A percentile compares a stretch with the other conserved stretches of the same genome.
These are phyloP conservation scores for Caenorhabditis panamensis DNA, from an alignment of 2,888 invertebrate genomes.

Conservation along the genomic window DNA sequence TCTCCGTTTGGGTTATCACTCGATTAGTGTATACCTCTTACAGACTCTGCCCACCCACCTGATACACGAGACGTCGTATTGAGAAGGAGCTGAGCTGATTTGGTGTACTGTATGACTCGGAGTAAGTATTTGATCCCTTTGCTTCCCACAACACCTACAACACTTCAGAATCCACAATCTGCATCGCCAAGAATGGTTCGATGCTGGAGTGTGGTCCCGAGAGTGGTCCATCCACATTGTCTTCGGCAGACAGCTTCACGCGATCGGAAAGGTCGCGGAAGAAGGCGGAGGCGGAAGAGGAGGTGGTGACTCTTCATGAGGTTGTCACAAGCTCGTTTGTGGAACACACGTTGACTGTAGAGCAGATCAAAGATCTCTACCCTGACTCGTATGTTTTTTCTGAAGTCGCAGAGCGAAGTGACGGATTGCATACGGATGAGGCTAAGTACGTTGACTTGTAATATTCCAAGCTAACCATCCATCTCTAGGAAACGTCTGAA, in stretches of 20 bases:
- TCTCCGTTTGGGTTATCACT: slow-evolving; percentile 13
- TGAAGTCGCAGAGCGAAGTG: slow-evolving; percentile 74
- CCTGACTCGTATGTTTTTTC: slow-evolving; percentile 77
- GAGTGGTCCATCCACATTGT: slow-evolving; percentile 41
- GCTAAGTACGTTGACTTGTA: slow-evolving; percentile 65
- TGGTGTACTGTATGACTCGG: slow-evolving; percentile 50
- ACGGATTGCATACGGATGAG: slow-evolving; percentile 76
- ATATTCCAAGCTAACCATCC: slow-evolving; percentile 26
- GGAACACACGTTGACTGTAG: slow-evolving; percentile 76
- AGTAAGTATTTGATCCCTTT: slow-evolving; percentile 22
- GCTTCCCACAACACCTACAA: neutral
- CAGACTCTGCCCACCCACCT: slow-evolving; percentile 5
- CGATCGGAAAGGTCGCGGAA: slow-evolving; percentile 12
- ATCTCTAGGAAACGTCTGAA: slow-evolving; percentile 73
- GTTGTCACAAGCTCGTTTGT: slow-evolving; percentile 70
- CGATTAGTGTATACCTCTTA: slow-evolving; percentile 19
- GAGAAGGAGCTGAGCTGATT: neutral
- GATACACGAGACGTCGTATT: neutral
- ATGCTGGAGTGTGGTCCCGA: slow-evolving; percentile 19
- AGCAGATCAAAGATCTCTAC: slow-evolving; percentile 75
- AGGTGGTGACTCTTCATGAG: slow-evolving; percentile 48
- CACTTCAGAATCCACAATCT: slow-evolving; percentile 34
- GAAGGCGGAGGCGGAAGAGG: slow-evolving; percentile 42
- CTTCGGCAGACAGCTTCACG: slow-evolving; percentile 37
- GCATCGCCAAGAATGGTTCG: slow-evolving; percentile 27